Conservation (phyloP, 2,113 vertebrate species). For the Trichechus manatus region DNA sequence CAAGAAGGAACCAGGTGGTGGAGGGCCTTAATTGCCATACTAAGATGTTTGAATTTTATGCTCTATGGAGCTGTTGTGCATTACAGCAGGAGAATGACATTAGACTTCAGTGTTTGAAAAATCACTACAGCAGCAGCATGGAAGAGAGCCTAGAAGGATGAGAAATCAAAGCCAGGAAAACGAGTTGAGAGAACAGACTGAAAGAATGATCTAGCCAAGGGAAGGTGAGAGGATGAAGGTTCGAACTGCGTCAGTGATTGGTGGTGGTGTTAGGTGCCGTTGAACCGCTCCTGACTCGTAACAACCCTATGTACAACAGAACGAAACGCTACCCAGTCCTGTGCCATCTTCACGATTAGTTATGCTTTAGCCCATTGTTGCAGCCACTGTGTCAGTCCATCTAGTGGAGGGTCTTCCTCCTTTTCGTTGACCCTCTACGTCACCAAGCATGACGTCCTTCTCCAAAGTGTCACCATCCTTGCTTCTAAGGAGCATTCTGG, state of each 20-base stretch:
- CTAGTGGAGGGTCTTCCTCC: too few relatives aligned
- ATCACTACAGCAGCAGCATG: background rate
- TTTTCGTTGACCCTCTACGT: too few relatives aligned
- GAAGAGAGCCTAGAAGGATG: conserved; percentile 9
- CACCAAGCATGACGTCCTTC: too few relatives aligned
- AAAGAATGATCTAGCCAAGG: background rate
- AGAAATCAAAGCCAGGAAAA: conserved; percentile 6
- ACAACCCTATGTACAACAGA: too few relatives aligned
- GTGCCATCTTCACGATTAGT: too few relatives aligned
- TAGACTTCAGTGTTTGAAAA: background rate
- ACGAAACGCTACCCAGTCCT: too few relatives aligned
- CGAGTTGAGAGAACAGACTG: background rate
- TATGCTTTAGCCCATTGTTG: too few relatives aligned
- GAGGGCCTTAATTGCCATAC: background rate
- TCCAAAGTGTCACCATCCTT: too few relatives aligned
- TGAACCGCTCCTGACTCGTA: too few relatives aligned
- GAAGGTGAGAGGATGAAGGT: background rate
- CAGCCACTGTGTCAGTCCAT: too few relatives aligned
- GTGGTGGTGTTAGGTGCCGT: too few relatives aligned
- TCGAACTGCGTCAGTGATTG: background rate
- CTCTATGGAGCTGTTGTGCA: background rate
- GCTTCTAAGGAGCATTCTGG: too few relatives aligned
- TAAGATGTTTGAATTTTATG: background rate
- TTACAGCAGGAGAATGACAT: conserved; percentile 2
- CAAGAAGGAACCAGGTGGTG: background rate